Conservation (phyloP, 2,113 vertebrate genomes). For the Trochalopteron elliotii region DNA sequence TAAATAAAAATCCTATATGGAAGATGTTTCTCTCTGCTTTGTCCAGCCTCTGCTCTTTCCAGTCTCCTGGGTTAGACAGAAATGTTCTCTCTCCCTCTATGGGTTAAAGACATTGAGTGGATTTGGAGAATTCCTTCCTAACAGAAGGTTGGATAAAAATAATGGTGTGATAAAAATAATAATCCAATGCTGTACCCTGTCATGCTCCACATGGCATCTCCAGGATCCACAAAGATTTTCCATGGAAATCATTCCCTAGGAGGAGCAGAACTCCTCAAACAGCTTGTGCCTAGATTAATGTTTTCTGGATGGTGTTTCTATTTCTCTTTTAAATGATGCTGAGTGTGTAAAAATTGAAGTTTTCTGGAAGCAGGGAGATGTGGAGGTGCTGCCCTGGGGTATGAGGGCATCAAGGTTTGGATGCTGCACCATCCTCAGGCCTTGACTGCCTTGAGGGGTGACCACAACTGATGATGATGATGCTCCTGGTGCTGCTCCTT, state of each 20-base stretch:
- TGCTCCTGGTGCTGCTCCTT: no score
- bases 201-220: background rate
- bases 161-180: constrained; percentile 34
- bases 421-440: background rate
- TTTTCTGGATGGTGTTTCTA: background rate
- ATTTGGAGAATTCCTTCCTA: constrained; percentile 42
- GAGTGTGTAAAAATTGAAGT: background rate
- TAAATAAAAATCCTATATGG: background rate
- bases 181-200: background rate
- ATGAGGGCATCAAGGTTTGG: fast-evolving
- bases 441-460: fast-evolving
- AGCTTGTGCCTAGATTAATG: background rate
- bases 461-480: fast-evolving
- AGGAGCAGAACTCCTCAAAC: background rate
- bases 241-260: background rate
- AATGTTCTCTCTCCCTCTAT: background rate
- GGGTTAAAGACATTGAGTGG: background rate
- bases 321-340: background rate
- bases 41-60: background rate
- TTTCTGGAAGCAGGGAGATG: fast-evolving
- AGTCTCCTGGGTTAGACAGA: background rate
- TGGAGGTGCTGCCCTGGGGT: background rate
- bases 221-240: background rate
- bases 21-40: background rate
- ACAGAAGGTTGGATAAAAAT: constrained; percentile 17